A percentile compares a stretch with the other conserved stretches of the same genome.
phyloP scores from a whole-genome alignment of 2,797 vertebrate species.

The Clarias platycephalus region DNA sequence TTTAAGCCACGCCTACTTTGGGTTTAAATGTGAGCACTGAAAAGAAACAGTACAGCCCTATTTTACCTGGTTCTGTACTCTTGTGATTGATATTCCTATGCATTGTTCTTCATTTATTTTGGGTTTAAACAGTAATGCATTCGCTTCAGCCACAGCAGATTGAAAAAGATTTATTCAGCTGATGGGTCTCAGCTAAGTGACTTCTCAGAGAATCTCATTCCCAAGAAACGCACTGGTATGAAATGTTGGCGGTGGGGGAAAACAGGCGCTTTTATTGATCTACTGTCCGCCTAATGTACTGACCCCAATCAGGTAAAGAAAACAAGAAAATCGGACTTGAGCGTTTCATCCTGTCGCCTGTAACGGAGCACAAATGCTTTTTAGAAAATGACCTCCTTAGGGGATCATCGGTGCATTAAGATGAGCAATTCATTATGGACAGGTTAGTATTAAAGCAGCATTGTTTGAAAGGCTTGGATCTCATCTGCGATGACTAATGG shows the following conservation, averaged over 20 bases:
- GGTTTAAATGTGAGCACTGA: neutral
- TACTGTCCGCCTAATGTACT: neutral
- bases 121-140: neutral
- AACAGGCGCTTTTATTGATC: neutral
- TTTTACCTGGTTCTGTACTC: neutral
- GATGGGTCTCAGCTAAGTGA: neutral
- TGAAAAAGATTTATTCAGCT: constrained; percentile 2
- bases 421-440: constrained; percentile 9
- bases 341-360: neutral
- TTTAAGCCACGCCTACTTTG: neutral
- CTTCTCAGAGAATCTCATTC: neutral
- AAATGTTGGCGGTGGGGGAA: neutral
- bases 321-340: neutral
- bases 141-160: neutral
- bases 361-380: neutral
- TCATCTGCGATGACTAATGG: constrained; percentile 32
- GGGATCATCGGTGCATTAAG: neutral
- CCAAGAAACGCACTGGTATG: neutral
- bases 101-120: neutral
- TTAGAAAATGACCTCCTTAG: constrained; percentile 6
- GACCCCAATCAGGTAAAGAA: neutral
- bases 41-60: neutral
- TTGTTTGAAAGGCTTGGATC: constrained; percentile 2
- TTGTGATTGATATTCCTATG: neutral
- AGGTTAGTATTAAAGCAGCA: constrained; percentile 12